phyloP scores from a whole-genome alignment of 1,140 invertebrate genomes.

The Cardiocondyla obscurior region DNA sequence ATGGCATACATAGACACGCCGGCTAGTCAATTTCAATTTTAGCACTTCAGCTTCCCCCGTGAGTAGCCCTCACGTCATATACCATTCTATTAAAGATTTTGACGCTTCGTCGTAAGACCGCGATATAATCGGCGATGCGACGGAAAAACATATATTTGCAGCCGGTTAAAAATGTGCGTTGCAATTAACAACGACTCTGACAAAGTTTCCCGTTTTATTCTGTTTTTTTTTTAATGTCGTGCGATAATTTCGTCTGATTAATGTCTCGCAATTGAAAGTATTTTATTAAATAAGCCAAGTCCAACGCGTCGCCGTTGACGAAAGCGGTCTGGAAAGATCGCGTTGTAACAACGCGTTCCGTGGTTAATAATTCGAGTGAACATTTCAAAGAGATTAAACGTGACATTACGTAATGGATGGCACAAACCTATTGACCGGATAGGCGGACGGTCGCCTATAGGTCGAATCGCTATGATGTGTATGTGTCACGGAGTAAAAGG shows the following conservation, averaged over 20 bases:
- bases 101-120: no score
- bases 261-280: background rate
- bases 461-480: slow-evolving; percentile 10
- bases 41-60: slow-evolving; percentile 11
- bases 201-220: background rate
- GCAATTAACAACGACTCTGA: background rate
- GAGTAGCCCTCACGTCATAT: background rate
- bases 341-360: background rate
- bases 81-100: slow-evolving; percentile 9
- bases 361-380: slow-evolving; percentile 20
- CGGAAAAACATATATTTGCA: background rate
- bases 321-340: background rate
- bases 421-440: slow-evolving; percentile 33
- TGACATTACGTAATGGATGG: slow-evolving; percentile 49
- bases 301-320: background rate
- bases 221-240: background rate
- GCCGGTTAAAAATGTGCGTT: background rate
- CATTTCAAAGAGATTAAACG: slow-evolving; percentile 50
- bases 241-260: background rate
- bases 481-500: slow-evolving; percentile 24
- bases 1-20: background rate
- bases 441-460: slow-evolving; percentile 1
- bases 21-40: slow-evolving; percentile 42
- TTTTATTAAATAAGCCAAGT: background rate
- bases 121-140: background rate